A percentile compares a stretch with the other conserved stretches of the same genome.
Evolutionary conservation across 2,797 vertebrate species (phyloP).

Genomic region (Lycodopsis pacificus): DNA sequence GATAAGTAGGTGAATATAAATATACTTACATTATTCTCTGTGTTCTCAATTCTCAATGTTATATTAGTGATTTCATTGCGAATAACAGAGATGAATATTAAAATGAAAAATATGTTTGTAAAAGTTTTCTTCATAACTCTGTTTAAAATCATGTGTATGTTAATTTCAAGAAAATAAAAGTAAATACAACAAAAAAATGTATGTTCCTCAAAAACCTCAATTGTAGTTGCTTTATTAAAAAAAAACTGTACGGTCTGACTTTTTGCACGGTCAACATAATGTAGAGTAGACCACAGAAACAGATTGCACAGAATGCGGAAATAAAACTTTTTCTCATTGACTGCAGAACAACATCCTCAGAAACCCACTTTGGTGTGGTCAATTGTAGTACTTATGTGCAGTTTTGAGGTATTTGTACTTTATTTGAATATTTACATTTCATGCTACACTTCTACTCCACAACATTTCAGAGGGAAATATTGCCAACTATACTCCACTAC

Average conservation of each 20-base stretch:
- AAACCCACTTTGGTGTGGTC: neutral
- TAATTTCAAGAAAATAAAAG: too few species aligned
- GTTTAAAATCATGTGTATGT: too few species aligned
- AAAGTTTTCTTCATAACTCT: too few species aligned
- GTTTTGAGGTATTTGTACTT: neutral
- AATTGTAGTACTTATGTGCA: neutral
- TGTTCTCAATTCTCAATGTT: too few species aligned
- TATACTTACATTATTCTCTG: too few species aligned
- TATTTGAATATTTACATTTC: neutral
- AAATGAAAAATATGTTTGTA: too few species aligned
- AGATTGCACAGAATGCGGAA: neutral
- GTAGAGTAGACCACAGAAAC: neutral
- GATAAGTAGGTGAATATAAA: too few species aligned
- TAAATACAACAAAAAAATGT: too few species aligned
- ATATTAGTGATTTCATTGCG: too few species aligned
- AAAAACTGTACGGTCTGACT: neutral
- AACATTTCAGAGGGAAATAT: neutral
- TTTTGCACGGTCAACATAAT: conserved; percentile 30
- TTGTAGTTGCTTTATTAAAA: neutral
- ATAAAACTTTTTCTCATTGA: conserved; percentile 27
- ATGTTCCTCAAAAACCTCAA: neutral
- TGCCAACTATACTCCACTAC: neutral
- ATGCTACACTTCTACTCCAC: neutral
- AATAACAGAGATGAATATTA: too few species aligned
- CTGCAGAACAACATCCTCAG: neutral